These are phyloP conservation scores for Lasioglossum oenotherae DNA, from an alignment of 2,888 invertebrate genomes.

Conservation along the genomic window DNA sequence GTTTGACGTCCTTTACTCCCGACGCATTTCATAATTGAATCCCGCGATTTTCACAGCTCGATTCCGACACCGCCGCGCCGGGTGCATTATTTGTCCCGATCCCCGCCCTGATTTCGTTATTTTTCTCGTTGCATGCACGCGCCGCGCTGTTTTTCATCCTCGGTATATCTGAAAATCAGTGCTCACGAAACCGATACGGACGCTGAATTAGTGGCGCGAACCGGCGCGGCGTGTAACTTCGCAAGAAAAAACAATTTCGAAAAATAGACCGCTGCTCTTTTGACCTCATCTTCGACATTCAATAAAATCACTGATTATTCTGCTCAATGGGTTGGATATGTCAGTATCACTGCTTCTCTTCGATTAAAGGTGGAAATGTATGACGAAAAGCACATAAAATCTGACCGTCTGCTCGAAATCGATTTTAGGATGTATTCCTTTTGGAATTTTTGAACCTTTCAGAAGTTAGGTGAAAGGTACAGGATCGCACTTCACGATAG, in stretches of 20 bases:
- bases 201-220: neutral
- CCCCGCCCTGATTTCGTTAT: constrained; percentile 14
- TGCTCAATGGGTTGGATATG: neutral
- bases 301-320: neutral
- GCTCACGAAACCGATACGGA: neutral
- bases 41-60: constrained; percentile 23
- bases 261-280: neutral
- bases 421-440: neutral
- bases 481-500: neutral
- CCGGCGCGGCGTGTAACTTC: neutral
- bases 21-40: constrained; percentile 31
- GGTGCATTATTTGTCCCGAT: constrained; percentile 24
- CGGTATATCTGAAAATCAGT: constrained; percentile 7
- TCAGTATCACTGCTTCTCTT: too few relatives aligned
- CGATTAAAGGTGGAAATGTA: neutral
- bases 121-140: constrained; percentile 11
- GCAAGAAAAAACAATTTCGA: constrained; percentile 1
- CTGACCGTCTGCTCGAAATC: neutral
- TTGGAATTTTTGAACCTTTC: neutral
- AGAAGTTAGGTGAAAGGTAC: neutral
- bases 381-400: neutral
- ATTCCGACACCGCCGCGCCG: constrained; percentile 7
- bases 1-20: constrained; percentile 16
- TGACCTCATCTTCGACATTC: neutral
- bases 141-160: constrained; percentile 11